phyloP scores from a whole-genome alignment of 2,113 vertebrate species.

The Xerus inauris region DNA sequence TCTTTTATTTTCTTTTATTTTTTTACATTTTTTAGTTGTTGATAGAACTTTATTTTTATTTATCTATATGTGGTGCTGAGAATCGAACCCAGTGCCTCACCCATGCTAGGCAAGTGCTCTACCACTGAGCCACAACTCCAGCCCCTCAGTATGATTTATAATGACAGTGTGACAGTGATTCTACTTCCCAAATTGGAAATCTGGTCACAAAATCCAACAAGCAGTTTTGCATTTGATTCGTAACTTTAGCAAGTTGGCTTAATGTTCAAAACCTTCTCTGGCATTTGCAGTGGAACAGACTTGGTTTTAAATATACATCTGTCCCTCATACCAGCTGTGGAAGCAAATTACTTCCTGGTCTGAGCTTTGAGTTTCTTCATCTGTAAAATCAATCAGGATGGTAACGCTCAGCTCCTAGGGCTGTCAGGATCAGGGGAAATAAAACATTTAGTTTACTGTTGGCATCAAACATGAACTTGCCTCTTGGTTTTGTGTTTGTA shows the following conservation, averaged over 20 bases:
- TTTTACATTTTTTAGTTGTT: too few species aligned
- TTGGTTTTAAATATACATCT: conserved; percentile 28
- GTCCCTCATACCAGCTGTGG: neutral
- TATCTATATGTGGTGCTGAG: too few species aligned
- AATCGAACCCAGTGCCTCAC: too few species aligned
- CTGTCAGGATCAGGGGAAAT: neutral
- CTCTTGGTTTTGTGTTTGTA: neutral
- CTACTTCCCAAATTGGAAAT: conserved; percentile 10
- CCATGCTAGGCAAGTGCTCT: too few species aligned
- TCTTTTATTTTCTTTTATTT: too few species aligned
- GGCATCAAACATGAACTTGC: neutral
- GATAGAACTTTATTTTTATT: too few species aligned
- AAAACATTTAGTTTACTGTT: neutral
- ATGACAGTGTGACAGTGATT: neutral
- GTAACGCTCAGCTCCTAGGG: neutral
- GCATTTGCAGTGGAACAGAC: neutral
- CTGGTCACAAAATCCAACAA: conserved; percentile 5
- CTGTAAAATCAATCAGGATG: neutral
- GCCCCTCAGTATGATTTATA: neutral
- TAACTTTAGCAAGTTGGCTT: conserved; percentile 37
- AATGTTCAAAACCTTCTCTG: neutral
- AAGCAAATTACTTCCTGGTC: neutral
- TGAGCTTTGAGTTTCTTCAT: neutral
- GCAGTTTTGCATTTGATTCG: conserved; percentile 27
- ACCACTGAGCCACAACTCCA: too few species aligned